A percentile compares a stretch with the other conserved stretches of the same genome.
Conservation (phyloP, 2,113 vertebrate species). For the Dicaeum eximium region DNA sequence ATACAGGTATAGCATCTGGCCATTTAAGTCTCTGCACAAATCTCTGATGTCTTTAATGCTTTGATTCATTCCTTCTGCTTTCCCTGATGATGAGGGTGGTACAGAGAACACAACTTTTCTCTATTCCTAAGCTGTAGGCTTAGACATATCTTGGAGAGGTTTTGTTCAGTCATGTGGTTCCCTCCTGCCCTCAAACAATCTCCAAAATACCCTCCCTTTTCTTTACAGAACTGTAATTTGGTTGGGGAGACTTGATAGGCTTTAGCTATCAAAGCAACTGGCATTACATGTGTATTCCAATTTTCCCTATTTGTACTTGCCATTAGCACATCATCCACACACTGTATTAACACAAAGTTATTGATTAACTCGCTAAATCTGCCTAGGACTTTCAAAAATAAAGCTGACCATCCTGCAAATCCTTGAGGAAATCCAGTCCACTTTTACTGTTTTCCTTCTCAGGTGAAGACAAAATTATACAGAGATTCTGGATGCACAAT, state of each 20-base stretch:
- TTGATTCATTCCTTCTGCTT: neutral
- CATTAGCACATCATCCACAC: neutral
- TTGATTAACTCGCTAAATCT: neutral
- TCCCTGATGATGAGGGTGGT: neutral
- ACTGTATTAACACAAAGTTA: neutral
- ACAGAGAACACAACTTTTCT: neutral
- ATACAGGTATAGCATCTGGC: neutral
- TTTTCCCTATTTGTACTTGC: neutral
- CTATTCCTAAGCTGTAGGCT: neutral
- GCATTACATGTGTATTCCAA: neutral
- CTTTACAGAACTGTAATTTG: neutral
- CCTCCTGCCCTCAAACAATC: neutral
- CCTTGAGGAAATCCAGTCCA: neutral
- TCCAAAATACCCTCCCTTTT: neutral
- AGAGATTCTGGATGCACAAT: neutral
- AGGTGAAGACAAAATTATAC: neutral
- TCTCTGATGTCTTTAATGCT: neutral
- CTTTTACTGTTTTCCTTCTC: neutral
- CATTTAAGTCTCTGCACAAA: neutral
- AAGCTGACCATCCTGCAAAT: neutral
- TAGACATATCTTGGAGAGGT: neutral
- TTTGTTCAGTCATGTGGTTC: neutral
- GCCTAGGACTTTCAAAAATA: neutral
- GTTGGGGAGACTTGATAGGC: rapidly evolving
- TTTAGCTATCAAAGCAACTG: neutral